Evolutionary conservation across 2,113 vertebrate species (phyloP).

Genomic region (Scolopax mira): DNA sequence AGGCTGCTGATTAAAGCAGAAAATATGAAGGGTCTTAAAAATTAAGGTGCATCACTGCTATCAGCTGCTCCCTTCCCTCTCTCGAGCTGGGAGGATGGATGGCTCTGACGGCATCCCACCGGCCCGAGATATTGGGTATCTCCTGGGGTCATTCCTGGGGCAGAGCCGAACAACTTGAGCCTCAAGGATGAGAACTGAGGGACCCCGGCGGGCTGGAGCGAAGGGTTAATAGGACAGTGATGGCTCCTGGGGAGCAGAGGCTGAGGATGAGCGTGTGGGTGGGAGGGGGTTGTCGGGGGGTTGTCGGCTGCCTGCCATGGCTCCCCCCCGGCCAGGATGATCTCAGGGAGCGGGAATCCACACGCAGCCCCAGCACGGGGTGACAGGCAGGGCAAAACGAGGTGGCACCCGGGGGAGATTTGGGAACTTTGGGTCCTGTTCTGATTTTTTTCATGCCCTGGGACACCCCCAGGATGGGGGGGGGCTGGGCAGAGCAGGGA

Average conservation of each 20-base stretch:
- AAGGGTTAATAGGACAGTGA: conserved; percentile 19
- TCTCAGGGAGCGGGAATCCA: conserved; percentile 48
- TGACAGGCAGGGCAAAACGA: neutral
- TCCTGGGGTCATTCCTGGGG: neutral
- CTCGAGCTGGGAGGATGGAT: neutral
- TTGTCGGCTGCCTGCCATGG: neutral
- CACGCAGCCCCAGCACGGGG: rapidly evolving
- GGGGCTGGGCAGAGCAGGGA: neutral
- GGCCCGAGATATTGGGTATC: neutral
- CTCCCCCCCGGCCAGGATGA: conserved; percentile 1
- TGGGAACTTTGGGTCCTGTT: neutral
- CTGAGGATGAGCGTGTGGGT: neutral
- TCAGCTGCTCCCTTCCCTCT: neutral
- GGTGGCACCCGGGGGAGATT: neutral
- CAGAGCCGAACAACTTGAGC: neutral
- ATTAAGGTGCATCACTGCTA: neutral
- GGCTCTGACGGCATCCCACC: neutral
- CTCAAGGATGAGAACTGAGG: rapidly evolving
- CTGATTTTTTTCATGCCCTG: neutral
- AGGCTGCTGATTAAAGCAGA: conserved; percentile 45
- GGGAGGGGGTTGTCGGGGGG: neutral
- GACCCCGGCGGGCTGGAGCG: neutral
- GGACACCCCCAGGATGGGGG: neutral
- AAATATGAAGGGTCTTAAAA: conserved; percentile 17
- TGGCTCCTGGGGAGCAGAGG: conserved; percentile 28